Evolutionary conservation across 2,797 vertebrate species (phyloP), one percentile per base, ranked within the genome.

Genomic region (Gastrophryne carolinensis): DNA sequence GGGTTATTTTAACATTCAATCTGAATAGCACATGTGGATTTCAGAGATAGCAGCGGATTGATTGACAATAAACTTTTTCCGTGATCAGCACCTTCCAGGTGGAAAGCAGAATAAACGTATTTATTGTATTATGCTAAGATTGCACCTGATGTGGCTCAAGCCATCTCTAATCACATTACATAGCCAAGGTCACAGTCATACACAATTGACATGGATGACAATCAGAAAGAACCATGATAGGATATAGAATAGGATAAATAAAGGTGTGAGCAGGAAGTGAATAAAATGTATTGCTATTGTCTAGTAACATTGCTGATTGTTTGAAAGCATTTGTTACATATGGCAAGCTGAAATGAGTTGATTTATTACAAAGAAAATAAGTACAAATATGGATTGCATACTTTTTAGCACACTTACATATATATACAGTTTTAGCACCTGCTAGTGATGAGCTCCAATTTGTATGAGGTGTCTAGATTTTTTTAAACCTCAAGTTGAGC

Each of bases 11-110:
- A 44, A 47, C 67, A 56, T 75, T 81, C 65, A 35, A 23, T 37
- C 0, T 47, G 26, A 79, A 62, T 81, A 56, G 17, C 50, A 54
- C 32, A 32, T 35, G 65, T 19, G 41, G 56, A 72, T 66, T 17
- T 50, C 72, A 47, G 63, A 81, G 71, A 78, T 63, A 81, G 66
- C 79, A 24, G 26, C 69, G 83, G 79, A 78, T 75, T 54, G 72
- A 81, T 74, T 75, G 54, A 79, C 71, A 81, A 75, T 73, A 35
- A 81, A 53, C 2, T 35, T 77, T 26, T 54, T 72, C 30, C 52
- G 26, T 32, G 44, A 64, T 37, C 62, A 52, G 13, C 0, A 13
- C 52, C 72, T 79, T 75, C 57, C 17, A 54, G 0, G 0, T 13
- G 73, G 10, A 78, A 71, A 72, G 44, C 67, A 41, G 30, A 21